Percentiles rank a stretch among this genome's conserved stretches.
phyloP scores from a whole-genome alignment of 2,113 vertebrate genomes.

The Oxyruncus cristatus region DNA sequence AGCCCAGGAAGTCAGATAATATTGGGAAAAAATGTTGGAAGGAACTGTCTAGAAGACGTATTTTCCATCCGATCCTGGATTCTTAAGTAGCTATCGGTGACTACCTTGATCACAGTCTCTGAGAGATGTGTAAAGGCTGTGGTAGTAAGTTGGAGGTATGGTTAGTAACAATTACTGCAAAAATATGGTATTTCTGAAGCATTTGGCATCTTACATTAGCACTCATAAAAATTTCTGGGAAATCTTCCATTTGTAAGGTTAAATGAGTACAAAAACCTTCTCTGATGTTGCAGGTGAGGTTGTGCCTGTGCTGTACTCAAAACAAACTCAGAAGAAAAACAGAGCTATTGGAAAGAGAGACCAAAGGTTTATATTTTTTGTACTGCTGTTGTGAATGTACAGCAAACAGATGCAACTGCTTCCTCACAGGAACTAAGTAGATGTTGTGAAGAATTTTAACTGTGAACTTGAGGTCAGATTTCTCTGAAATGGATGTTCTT shows the following conservation, averaged over 20 bases:
- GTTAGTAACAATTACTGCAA: neutral
- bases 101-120: neutral
- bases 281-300: neutral
- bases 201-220: neutral
- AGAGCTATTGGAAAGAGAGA: neutral
- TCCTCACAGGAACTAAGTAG: neutral
- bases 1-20: neutral
- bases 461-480: conserved; percentile 39
- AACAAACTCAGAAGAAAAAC: neutral
- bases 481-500: conserved; percentile 14
- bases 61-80: neutral
- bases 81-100: neutral
- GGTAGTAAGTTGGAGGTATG: neutral
- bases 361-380: neutral
- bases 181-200: neutral
- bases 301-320: neutral
- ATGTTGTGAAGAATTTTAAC: conserved; percentile 17
- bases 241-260: neutral
- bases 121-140: neutral
- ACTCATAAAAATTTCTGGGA: neutral
- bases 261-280: neutral
- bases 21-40: neutral
- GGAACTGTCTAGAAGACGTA: neutral
- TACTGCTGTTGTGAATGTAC: neutral
- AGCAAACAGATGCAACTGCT: neutral